Evolutionary conservation across 2,797 vertebrate genomes (phyloP).

Genomic region (Paguma larvata): DNA sequence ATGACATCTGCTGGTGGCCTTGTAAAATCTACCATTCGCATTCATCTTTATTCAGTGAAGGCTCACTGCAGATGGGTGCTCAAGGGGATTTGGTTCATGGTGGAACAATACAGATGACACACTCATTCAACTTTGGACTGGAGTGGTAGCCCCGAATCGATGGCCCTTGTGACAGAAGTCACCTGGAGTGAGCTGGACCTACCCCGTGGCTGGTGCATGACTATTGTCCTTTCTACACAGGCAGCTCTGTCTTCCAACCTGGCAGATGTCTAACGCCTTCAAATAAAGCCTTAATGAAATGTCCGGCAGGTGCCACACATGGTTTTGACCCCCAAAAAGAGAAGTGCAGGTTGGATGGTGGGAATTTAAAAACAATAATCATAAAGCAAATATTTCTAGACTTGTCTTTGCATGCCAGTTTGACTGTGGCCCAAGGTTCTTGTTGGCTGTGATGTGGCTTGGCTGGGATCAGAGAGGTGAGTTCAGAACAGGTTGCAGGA

Average conservation of each 20-base stretch:
- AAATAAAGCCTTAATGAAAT: constrained; percentile 61
- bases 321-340: constrained; percentile 48
- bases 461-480: neutral
- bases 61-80: constrained; percentile 46
- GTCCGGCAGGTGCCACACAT: constrained; percentile 51
- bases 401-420: constrained; percentile 51
- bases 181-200: neutral
- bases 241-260: constrained; percentile 62
- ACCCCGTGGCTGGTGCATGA: neutral
- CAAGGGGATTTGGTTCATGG: neutral
- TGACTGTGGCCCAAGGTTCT: neutral
- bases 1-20: constrained; percentile 15
- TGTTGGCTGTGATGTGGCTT: neutral
- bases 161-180: neutral
- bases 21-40: neutral
- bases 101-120: constrained; percentile 15
- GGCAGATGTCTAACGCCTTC: constrained; percentile 74
- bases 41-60: constrained; percentile 54
- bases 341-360: neutral
- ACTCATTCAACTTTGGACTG: constrained; percentile 35
- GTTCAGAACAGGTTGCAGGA: neutral
- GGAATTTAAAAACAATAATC: constrained; percentile 49
- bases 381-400: neutral
- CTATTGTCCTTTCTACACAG: neutral
- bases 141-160: constrained; percentile 16